Evolutionary conservation across 2,888 invertebrate species (phyloP), one percentile per base, ranked within the genome.

Genomic region (Zeuzera pyrina): DNA sequence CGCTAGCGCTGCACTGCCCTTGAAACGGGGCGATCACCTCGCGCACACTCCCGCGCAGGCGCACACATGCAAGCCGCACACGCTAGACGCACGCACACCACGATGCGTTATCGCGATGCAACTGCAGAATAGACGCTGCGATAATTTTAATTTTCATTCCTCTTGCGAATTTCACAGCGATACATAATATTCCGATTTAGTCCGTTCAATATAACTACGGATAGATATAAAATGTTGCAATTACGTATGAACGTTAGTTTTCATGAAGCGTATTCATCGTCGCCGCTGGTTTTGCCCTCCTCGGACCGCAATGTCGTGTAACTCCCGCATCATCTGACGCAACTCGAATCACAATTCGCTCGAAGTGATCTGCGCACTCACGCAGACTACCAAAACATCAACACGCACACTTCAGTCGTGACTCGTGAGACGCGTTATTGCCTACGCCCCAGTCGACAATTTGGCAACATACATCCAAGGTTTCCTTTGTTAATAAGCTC

Each of bases 11-110:
- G 81, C 81, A 79, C 52, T 73, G 81, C 79, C 81, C 81, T 83
- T 83, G 81, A 83, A 78, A 60, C 68, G 71, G 81, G 76, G 47
- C 81, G 78, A 74, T 83, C 78, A 79, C 81, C 81, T 67, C 77
- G 65, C 70, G 60, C 72, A 57, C 68, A 56, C 45, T 39, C 42
- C 47, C 57, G 32, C 46, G 42, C 48, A 38, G 44, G 35, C 45
- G 29, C 47, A 30, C 46, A 38, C 47, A 29, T 48, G 30, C 35
- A 24, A 25, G 41, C 36, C 42, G 33, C 41, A 25, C 40, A 35
- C 42, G 32, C 41, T 42, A 46, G 41, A 47, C 37, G 34, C 53
- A 50, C 61, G 49, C 57, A 45, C 50, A 43, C 57, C 32, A 19
- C 15, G 42, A 30, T 42, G 29, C 39, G 33, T 22, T 21, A 31